A percentile compares a stretch with the other conserved stretches of the same genome.
phyloP scores from a whole-genome alignment of 2,113 vertebrate genomes.

The Peromyscus polionotus region DNA sequence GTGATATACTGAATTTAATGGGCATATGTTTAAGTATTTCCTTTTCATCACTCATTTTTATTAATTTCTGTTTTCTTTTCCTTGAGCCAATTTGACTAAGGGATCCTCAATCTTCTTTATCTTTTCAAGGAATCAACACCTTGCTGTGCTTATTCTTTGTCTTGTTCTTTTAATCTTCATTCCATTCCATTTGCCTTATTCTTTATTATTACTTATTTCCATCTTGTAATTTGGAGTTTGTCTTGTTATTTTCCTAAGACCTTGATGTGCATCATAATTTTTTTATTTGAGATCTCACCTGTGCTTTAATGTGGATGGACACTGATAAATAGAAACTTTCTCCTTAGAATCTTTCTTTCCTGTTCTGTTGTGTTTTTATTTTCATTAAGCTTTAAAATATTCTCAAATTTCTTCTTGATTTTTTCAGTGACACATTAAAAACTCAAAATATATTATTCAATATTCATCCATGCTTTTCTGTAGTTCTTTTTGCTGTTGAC shows the following conservation, averaged over 20 bases:
- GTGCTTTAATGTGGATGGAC: not conserved
- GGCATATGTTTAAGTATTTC: not conserved
- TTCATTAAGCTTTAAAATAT: not conserved
- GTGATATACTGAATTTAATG: not conserved
- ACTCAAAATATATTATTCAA: not conserved
- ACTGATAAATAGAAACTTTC: not conserved
- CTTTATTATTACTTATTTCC: not conserved
- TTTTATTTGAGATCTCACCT: not conserved
- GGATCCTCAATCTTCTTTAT: not conserved
- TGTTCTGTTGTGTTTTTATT: not conserved
- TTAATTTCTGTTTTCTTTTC: not conserved
- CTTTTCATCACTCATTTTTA: not conserved
- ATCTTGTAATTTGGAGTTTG: not conserved
- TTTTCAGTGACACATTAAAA: not conserved
- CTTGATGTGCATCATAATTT: too few species aligned
- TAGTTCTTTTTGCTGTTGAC: not conserved
- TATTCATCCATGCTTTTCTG: not conserved
- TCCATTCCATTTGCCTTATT: not conserved
- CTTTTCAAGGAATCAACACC: not conserved
- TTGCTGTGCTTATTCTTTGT: not conserved
- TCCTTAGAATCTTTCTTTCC: not conserved
- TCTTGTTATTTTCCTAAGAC: not conserved
- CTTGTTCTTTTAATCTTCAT: not conserved
- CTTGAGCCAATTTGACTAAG: not conserved
- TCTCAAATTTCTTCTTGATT: not conserved